phyloP scores from a whole-genome alignment of 2,888 invertebrate genomes.

The Ectemnius cavifrons region DNA sequence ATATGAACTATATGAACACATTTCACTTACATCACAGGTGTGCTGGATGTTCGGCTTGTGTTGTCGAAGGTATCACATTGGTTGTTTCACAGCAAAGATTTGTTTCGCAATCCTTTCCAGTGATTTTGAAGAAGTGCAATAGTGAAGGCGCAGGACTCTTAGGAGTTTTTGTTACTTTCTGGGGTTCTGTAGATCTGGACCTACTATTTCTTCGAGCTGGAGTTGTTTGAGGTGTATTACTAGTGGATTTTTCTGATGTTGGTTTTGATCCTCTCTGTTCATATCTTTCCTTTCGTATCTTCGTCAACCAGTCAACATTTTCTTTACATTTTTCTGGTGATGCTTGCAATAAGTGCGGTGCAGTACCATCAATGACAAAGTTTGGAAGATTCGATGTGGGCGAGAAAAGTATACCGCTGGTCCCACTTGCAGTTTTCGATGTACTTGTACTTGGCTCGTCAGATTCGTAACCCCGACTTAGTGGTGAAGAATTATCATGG shows the following conservation, averaged over 20 bases:
- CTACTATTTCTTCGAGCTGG: conserved; percentile 61
- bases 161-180: conserved; percentile 56
- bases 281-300: conserved; percentile 81
- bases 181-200: conserved; percentile 66
- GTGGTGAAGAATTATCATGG: conserved; percentile 28
- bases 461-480: conserved; percentile 58
- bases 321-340: conserved; percentile 84
- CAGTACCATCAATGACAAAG: conserved; percentile 87
- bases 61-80: conserved; percentile 23
- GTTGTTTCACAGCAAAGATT: conserved; percentile 27
- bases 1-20: conserved; percentile 19
- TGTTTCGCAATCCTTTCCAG: conserved; percentile 41
- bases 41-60: conserved; percentile 4
- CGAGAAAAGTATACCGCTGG: conserved; percentile 76
- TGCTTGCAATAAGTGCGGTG: conserved; percentile 85
- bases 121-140: conserved; percentile 66
- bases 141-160: conserved; percentile 63
- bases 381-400: conserved; percentile 88
- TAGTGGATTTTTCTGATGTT: conserved; percentile 63
- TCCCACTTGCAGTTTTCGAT: conserved; percentile 39
- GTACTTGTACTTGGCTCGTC: conserved; percentile 69
- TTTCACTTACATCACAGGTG: background rate
- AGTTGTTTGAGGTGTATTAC: conserved; percentile 56
- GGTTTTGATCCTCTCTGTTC: conserved; percentile 67
- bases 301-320: conserved; percentile 86